These are phyloP conservation scores for Macrotus californicus DNA, from an alignment of 2,113 vertebrate genomes.

Conservation along the genomic window DNA sequence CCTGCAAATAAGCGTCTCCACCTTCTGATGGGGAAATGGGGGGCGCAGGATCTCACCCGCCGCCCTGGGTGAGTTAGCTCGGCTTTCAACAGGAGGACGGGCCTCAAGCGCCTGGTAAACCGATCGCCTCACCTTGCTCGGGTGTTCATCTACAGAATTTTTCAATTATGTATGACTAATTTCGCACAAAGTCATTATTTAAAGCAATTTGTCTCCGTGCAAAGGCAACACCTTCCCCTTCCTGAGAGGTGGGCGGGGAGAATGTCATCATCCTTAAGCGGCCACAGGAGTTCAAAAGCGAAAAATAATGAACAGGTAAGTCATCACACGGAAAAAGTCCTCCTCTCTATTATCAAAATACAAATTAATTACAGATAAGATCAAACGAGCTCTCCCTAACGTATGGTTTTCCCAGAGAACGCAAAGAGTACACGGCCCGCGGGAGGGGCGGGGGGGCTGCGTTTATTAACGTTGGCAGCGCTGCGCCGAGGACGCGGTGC, in stretches of 20 bases:
- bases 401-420: conserved; percentile 82
- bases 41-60: too few species aligned
- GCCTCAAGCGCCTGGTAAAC: conserved; percentile 41
- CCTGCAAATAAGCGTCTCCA: not conserved
- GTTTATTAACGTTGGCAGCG: conserved; percentile 74
- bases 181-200: conserved; percentile 88
- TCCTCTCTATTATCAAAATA: conserved; percentile 85
- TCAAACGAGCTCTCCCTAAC: conserved; percentile 83
- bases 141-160: conserved; percentile 83
- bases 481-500: conserved; percentile 72
- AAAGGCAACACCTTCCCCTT: conserved; percentile 83
- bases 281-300: conserved; percentile 85
- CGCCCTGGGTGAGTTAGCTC: not conserved
- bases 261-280: conserved; percentile 79
- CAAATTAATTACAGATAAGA: conserved; percentile 88
- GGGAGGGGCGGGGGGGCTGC: conserved; percentile 74
- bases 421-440: conserved; percentile 61
- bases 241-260: conserved; percentile 79
- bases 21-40: not conserved
- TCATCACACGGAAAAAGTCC: conserved; percentile 83
- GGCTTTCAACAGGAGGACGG: not conserved
- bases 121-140: conserved; percentile 75
- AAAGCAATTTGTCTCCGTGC: conserved; percentile 86
- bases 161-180: conserved; percentile 90
- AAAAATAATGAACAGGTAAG: conserved; percentile 85